phyloP scores from a whole-genome alignment of 23 tunicate genomes.

The Styela plicata region DNA sequence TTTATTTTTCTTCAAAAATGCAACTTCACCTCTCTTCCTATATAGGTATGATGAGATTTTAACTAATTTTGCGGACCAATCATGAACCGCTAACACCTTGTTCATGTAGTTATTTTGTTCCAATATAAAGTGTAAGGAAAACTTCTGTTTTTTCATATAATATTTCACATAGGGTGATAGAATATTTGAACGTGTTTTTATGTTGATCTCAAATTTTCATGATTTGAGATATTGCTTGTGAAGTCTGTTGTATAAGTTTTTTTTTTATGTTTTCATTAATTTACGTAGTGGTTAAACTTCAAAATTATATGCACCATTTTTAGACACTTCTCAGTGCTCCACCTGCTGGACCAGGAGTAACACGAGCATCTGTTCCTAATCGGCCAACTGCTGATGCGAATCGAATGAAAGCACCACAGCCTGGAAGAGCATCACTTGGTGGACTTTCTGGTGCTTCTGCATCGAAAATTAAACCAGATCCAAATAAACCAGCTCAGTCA shows the following conservation, averaged over 20 bases:
- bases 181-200: too few species aligned
- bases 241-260: neutral
- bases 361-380: slow-evolving; percentile 24
- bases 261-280: neutral
- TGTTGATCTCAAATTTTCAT: too few species aligned
- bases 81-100: too few species aligned
- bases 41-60: too few species aligned
- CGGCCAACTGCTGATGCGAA: slow-evolving; percentile 25
- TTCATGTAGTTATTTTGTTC: too few species aligned
- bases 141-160: too few species aligned
- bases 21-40: neutral
- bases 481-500: slow-evolving; percentile 46
- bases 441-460: slow-evolving; percentile 35
- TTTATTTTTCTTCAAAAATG: neutral
- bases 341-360: neutral
- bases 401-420: slow-evolving; percentile 17
- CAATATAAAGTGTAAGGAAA: too few species aligned
- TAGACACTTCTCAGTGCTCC: slow-evolving; percentile 9
- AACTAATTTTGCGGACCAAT: too few species aligned
- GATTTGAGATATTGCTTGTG: too few species aligned
- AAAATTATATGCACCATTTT: too few species aligned
- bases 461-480: slow-evolving; percentile 39
- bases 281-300: too few species aligned
- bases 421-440: slow-evolving; percentile 19
- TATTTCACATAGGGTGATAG: too few species aligned